Base-by-base conservation (phyloP, 2,113 vertebrate genomes). In the Apaloderma vittatum region DNA sequence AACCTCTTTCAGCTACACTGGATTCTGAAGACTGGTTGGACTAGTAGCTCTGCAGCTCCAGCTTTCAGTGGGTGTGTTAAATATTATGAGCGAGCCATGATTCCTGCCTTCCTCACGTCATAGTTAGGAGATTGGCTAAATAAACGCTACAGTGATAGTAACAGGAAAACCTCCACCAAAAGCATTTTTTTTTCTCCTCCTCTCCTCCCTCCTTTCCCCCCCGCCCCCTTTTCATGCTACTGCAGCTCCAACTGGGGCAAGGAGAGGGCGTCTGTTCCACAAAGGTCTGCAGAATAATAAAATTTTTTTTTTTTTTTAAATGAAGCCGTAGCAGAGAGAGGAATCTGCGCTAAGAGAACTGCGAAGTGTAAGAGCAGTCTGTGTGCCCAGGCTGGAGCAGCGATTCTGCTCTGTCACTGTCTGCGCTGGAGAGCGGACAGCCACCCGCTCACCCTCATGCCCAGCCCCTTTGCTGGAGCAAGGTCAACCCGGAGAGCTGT, bases 71-170 rank as follows among this genome's bases (percentile, higher is more conserved):
- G 98, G 99, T 98, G 98, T 98, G 98, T 99, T 99, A 99, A 99
- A 99, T 99, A 99, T 98, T 98, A 98, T 97, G 98, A 98, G 98
- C 97, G 95, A 98, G 98, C 98, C 86, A 96, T 97, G 98, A 98
- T 98, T 98, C 99, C 99, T 97, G 98, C 99, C 99, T 99, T 98
- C 98, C 95, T 97, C 98, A 97, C 99, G 99, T 99, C 99, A 99
- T 95, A 97, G 98, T 90, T 94, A 97, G 96, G 98, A 99, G 99
- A 99, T 99, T 99, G 99, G 99, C 98, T 99, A 98, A 98, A 97
- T 98, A 97, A 97, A 97, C 34, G 95, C 96, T 95, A 98, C 96
- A 97, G 98, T 97, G 97, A 98, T 96, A 97, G 98, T 98, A 98
- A 98, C 98, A 95, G 98, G 98, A 98, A 98, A 97, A 94, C 97